A percentile compares a stretch with the other conserved stretches of the same genome.
These are phyloP conservation scores for Cephus pygmeus DNA, from an alignment of 2,888 invertebrate genomes.

Conservation along the genomic window DNA sequence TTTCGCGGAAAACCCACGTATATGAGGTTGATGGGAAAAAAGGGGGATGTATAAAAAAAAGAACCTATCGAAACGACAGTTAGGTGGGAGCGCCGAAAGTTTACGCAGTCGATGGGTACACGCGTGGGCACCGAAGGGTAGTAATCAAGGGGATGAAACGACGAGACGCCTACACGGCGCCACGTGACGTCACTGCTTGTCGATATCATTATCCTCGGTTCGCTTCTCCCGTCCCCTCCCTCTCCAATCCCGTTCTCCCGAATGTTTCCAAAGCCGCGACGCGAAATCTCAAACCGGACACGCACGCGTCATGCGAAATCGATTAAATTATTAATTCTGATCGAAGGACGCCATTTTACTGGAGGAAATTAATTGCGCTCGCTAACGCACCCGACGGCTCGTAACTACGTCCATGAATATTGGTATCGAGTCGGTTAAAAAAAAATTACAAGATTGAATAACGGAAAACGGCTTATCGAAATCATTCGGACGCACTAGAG, in stretches of 20 bases:
- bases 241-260: background rate
- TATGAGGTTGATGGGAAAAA: background rate
- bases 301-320: background rate
- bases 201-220: background rate
- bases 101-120: background rate
- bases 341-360: background rate
- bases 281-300: background rate
- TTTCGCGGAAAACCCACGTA: background rate
- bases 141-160: slow-evolving; percentile 4
- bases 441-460: background rate
- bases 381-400: background rate
- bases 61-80: background rate
- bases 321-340: background rate
- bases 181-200: slow-evolving; percentile 5
- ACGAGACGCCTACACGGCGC: slow-evolving; percentile 5
- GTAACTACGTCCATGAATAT: background rate
- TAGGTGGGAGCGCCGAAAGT: background rate
- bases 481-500: background rate
- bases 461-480: background rate
- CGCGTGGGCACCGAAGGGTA: background rate
- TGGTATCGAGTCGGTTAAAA: background rate
- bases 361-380: background rate
- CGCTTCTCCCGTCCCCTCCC: background rate
- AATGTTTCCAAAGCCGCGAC: background rate
- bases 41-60: background rate